These are phyloP conservation scores for Gryllus bimaculatus DNA, from an alignment of 1,140 invertebrate genomes.

Conservation along the genomic window DNA sequence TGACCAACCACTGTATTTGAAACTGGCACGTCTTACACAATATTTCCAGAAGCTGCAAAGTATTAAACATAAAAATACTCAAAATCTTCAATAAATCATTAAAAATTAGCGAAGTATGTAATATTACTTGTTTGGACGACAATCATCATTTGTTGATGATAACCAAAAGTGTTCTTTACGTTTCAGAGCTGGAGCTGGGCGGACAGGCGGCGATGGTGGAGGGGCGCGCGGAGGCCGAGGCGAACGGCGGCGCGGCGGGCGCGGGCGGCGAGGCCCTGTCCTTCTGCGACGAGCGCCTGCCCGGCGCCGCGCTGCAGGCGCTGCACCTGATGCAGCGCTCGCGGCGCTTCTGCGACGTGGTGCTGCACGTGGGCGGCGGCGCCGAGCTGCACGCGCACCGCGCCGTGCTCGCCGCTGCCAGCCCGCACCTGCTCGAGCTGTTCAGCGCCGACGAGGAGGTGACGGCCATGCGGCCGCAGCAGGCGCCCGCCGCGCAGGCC, in stretches of 20 bases:
- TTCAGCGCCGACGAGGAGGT: slow-evolving; percentile 50
- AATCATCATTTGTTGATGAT: too few relatives aligned
- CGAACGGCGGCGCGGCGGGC: neutral
- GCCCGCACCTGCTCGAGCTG: slow-evolving; percentile 66
- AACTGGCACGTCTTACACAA: too few relatives aligned
- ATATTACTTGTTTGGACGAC: too few relatives aligned
- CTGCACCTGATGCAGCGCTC: slow-evolving; percentile 67
- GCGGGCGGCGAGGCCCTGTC: slow-evolving; percentile 19
- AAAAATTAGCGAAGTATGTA: too few relatives aligned
- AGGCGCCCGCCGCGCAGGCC: slow-evolving; percentile 17
- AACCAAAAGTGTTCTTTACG: too few relatives aligned
- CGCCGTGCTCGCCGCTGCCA: slow-evolving; percentile 63
- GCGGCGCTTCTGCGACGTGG: slow-evolving; percentile 68
- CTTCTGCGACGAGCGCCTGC: slow-evolving; percentile 44
- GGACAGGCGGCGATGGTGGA: slow-evolving; percentile 14
- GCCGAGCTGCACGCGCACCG: slow-evolving; percentile 65
- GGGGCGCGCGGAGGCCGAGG: neutral
- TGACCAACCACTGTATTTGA: too few relatives aligned
- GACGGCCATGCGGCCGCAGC: slow-evolving; percentile 22
- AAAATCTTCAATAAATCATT: too few relatives aligned
- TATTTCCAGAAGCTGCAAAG: too few relatives aligned
- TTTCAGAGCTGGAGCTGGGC: neutral
- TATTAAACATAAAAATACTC: too few relatives aligned
- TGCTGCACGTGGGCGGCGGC: slow-evolving; percentile 54
- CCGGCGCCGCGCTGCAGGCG: slow-evolving; percentile 46